phyloP scores from a whole-genome alignment of 2,888 invertebrate species.

The Leucophenga montana region DNA sequence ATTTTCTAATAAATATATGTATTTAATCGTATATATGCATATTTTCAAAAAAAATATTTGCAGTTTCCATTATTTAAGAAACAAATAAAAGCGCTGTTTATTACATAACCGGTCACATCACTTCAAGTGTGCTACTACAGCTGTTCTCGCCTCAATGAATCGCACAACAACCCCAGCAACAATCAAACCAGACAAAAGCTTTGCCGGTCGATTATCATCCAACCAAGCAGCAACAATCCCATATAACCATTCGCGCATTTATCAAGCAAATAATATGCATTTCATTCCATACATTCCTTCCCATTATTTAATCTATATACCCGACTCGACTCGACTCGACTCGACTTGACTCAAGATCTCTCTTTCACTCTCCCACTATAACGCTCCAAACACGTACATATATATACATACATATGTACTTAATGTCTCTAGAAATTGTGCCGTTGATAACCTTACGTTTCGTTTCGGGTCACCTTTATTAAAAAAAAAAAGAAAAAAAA shows the following conservation, averaged over 20 bases:
- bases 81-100: no score
- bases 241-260: constrained; percentile 3
- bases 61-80: no score
- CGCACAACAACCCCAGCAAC: constrained; percentile 17
- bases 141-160: constrained; percentile 23
- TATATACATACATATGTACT: background rate
- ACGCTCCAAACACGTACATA: no score
- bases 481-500: constrained; percentile 47
- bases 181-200: background rate
- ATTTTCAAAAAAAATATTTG: no score
- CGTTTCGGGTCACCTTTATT: constrained; percentile 62
- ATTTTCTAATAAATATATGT: background rate
- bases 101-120: no score
- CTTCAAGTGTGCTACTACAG: constrained; percentile 6
- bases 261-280: background rate
- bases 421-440: constrained; percentile 42
- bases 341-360: no score
- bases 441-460: constrained; percentile 62
- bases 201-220: no score
- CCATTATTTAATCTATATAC: constrained; percentile 14
- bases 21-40: no score
- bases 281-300: constrained; percentile 9
- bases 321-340: no score
- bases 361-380: background rate
- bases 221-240: background rate